A percentile compares a stretch with the other conserved stretches of the same genome.
Evolutionary conservation across 2,888 invertebrate species (phyloP).

Genomic region (Listrodromus nycthemerus): DNA sequence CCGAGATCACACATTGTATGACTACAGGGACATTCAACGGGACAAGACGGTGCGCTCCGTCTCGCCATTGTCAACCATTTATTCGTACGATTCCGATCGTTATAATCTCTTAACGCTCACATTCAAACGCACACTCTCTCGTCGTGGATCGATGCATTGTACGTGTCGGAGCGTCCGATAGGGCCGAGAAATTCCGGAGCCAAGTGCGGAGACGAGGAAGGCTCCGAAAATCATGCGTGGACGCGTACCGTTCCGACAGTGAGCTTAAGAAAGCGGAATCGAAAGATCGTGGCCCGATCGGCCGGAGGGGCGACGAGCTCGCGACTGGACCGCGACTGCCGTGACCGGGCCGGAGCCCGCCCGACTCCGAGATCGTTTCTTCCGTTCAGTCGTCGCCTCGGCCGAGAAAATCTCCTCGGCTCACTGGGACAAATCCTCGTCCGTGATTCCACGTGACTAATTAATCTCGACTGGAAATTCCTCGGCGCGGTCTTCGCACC

Average conservation of each 20-base stretch:
- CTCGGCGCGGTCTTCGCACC: slow-evolving; percentile 19
- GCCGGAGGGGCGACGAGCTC: slow-evolving; percentile 26
- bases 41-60: slow-evolving; percentile 52
- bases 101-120: slow-evolving; percentile 82
- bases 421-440: slow-evolving; percentile 29
- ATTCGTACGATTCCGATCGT: slow-evolving; percentile 79
- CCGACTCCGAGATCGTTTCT: slow-evolving; percentile 34
- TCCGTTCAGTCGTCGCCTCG: slow-evolving; percentile 18
- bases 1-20: slow-evolving; percentile 46
- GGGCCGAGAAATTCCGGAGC: slow-evolving; percentile 14
- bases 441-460: slow-evolving; percentile 77
- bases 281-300: slow-evolving; percentile 58
- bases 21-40: slow-evolving; percentile 58
- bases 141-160: slow-evolving; percentile 70
- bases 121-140: slow-evolving; percentile 71
- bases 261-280: slow-evolving; percentile 72
- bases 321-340: slow-evolving; percentile 23
- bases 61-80: slow-evolving; percentile 79
- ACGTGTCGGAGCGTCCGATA: slow-evolving; percentile 36
- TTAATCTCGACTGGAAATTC: slow-evolving; percentile 79
- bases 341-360: slow-evolving; percentile 50
- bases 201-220: slow-evolving; percentile 73
- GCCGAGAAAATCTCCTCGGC: slow-evolving; percentile 5
- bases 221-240: slow-evolving; percentile 80
- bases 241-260: slow-evolving; percentile 78